Conservation (phyloP, 2,888 invertebrate species). For the Yponomeuta malinellus region DNA sequence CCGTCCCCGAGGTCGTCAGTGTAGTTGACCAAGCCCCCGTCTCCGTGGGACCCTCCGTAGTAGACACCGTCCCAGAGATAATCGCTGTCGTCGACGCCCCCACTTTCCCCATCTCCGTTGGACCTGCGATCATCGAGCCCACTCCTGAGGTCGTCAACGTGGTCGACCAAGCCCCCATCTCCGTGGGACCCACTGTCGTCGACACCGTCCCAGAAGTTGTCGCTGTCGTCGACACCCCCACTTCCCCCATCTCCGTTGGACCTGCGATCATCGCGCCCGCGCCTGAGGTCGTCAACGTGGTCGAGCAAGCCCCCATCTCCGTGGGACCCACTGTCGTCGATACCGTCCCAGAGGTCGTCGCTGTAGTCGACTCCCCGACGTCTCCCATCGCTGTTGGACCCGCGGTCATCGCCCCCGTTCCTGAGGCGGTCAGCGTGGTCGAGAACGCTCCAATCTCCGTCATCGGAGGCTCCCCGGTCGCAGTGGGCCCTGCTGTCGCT, state of each 20-base stretch:
- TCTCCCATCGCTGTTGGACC: conserved; percentile 17
- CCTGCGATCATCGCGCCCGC: conserved; percentile 13
- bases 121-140: conserved; percentile 13
- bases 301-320: conserved; percentile 20
- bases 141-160: conserved; percentile 12
- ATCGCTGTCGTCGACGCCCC: conserved; percentile 24
- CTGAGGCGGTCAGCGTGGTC: conserved; percentile 14
- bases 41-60: conserved; percentile 21
- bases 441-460: conserved; percentile 22
- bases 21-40: conserved; percentile 22
- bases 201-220: conserved; percentile 31
- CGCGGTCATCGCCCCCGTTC: conserved; percentile 11
- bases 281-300: conserved; percentile 14
- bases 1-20: conserved; percentile 16
- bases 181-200: conserved; percentile 24
- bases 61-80: conserved; percentile 31
- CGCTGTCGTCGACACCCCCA: conserved; percentile 21
- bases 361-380: conserved; percentile 21
- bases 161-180: conserved; percentile 20
- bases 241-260: conserved; percentile 16
- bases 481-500: conserved; percentile 31
- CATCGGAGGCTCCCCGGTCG: conserved; percentile 23
- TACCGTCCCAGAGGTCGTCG: conserved; percentile 31
- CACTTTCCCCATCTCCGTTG: conserved; percentile 17
- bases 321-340: conserved; percentile 24